Conservation (phyloP, 2,797 vertebrate species). For the Squalus acanthias region DNA sequence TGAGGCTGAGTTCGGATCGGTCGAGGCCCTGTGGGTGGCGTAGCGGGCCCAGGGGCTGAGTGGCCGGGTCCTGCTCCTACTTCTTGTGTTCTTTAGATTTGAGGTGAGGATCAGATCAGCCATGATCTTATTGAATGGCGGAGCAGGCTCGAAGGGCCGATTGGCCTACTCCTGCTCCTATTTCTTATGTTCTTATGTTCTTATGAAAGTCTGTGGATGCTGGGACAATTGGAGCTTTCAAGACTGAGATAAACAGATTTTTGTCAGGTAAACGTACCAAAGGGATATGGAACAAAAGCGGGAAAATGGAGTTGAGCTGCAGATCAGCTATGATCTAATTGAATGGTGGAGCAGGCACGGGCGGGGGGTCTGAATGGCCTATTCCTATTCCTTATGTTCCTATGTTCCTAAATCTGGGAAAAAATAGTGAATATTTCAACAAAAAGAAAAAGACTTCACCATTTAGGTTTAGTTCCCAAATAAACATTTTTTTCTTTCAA, state of each 20-base stretch:
- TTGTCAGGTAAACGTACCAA: background rate
- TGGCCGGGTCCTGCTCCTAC: too few species aligned
- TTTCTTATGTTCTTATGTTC: too few species aligned
- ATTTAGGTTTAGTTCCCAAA: background rate
- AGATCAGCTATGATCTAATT: background rate
- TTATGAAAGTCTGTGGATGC: background rate
- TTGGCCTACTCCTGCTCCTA: too few species aligned
- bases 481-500: background rate
- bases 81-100: too few species aligned
- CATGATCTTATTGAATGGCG: too few species aligned
- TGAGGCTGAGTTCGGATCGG: too few species aligned
- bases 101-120: too few species aligned
- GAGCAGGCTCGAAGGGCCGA: too few species aligned
- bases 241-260: background rate
- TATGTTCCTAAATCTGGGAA: background rate
- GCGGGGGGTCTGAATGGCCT: background rate
- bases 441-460: background rate
- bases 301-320: background rate
- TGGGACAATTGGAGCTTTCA: background rate
- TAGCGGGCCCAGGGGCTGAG: too few species aligned
- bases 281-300: background rate
- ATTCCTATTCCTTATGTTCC: background rate
- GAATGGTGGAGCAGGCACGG: background rate
- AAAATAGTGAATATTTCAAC: background rate
- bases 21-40: too few species aligned